These are phyloP conservation scores for Parasteatoda lunata DNA, from an alignment of 2,888 invertebrate species.

Conservation along the genomic window DNA sequence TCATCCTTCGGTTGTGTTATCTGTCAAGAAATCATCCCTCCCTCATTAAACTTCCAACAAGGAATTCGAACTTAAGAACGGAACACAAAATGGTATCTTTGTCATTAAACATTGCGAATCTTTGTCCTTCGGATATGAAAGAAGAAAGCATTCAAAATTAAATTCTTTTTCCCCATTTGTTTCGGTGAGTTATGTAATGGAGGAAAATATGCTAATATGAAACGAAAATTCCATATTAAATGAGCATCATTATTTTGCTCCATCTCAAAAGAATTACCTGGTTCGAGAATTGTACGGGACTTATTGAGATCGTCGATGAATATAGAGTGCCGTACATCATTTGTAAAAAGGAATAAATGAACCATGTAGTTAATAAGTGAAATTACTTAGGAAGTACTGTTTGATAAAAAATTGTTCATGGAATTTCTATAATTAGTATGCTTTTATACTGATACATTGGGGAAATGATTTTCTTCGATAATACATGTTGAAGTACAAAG, in stretches of 20 bases:
- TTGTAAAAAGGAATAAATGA: background rate
- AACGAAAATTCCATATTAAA: slow-evolving; percentile 1
- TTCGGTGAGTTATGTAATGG: slow-evolving; percentile 30
- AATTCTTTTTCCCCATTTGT: slow-evolving; percentile 28
- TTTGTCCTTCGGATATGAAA: background rate
- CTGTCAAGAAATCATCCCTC: slow-evolving; percentile 32
- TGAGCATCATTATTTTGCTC: background rate
- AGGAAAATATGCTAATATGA: slow-evolving; percentile 11
- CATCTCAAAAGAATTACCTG: background rate
- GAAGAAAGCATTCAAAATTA: slow-evolving; percentile 25
- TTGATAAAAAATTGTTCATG: too few relatives aligned
- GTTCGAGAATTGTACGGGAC: background rate
- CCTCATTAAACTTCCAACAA: slow-evolving; percentile 26
- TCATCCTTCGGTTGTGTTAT: slow-evolving; percentile 17
- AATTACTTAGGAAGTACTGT: too few relatives aligned
- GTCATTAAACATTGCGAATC: slow-evolving; percentile 3
- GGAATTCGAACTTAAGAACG: slow-evolving; percentile 16
- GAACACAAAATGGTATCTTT: slow-evolving; percentile 13
- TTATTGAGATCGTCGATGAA: background rate
- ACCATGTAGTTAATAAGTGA: background rate
- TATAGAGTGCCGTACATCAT: background rate
- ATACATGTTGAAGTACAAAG: too few relatives aligned
- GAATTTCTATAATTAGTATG: too few relatives aligned
- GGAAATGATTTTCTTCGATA: too few relatives aligned
- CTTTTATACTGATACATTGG: too few relatives aligned